Percentiles rank a stretch among this genome's conserved stretches.
These are phyloP conservation scores for Calephelis perditalis DNA, from an alignment of 2,888 invertebrate genomes.

Conservation along the genomic window DNA sequence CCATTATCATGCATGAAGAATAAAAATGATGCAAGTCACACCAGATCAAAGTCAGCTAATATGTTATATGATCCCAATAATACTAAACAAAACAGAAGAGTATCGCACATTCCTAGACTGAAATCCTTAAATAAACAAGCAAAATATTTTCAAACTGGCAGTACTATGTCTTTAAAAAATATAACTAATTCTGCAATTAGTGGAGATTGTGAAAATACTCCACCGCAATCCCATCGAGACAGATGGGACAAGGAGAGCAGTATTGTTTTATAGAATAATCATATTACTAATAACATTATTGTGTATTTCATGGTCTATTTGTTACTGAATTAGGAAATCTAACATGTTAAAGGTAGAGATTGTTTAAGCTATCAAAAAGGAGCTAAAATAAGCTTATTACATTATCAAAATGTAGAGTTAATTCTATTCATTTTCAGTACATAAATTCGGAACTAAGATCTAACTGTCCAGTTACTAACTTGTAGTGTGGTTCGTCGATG, in stretches of 20 bases:
- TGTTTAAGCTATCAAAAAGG: neutral
- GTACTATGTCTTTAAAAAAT: slow-evolving; percentile 58
- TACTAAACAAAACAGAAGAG: slow-evolving; percentile 48
- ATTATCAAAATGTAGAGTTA: neutral
- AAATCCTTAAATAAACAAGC: slow-evolving; percentile 55
- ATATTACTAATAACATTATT: neutral
- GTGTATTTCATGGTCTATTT: neutral
- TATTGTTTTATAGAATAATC: slow-evolving; percentile 52
- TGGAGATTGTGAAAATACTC: slow-evolving; percentile 71
- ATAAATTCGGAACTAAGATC: no score
- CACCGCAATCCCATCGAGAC: slow-evolving; percentile 68
- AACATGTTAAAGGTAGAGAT: neutral
- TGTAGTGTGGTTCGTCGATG: no score
- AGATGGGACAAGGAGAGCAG: slow-evolving; percentile 72
- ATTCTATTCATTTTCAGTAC: no score
- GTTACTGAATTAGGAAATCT: neutral
- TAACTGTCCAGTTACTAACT: no score
- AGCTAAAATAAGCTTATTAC: neutral
- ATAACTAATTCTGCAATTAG: slow-evolving; percentile 49
- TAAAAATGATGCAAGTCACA: slow-evolving; percentile 52
- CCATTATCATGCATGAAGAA: slow-evolving; percentile 74
- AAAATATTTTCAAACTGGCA: slow-evolving; percentile 43
- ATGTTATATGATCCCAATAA: slow-evolving; percentile 53
- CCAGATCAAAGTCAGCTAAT: slow-evolving; percentile 67
- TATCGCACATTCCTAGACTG: slow-evolving; percentile 66